Evolutionary conservation across 1,140 invertebrate genomes (phyloP), one percentile per base, ranked within the genome.

Genomic region (Drosophila tropicalis): DNA sequence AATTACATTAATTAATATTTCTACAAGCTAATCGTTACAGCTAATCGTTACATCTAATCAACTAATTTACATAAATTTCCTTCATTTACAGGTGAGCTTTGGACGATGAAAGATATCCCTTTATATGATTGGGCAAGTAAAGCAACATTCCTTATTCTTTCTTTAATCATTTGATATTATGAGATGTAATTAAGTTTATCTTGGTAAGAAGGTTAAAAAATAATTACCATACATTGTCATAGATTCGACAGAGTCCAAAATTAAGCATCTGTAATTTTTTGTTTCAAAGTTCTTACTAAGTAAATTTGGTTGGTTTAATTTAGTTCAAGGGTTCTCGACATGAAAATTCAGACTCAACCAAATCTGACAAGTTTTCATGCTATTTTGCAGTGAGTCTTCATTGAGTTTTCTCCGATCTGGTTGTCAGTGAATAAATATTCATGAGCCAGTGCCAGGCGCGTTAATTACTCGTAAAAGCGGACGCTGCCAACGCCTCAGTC

Each of bases 351-450:
- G 15, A 19, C 44, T 17, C 5, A 22, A 51, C n/a, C 44, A 51
- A 51, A 19, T 47, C 15, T 19, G 15, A 10, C 44, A 9, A 19
- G 5, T 36, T 58, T 17, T 10, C 4, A 15, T 58, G 9, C 34
- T 5, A 36, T 17, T 39, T n/a, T 36, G 9, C 29, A 13, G 56
- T 36, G 56, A 58, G 56, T 58, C 44, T 39, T 39, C 44, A 51
- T 51, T 47, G 44, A 47, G 44, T 47, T 47, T 47, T 47, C 10
- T 10, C 44, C 44, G 44, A 22, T 51, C 44, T 51, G 44, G 17
- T 56, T 34, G 67, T 3, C 22, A 60, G 36, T 39, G 12, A 61
- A 61, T 39, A 22, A 61, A 61, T 61, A 61, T 61, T 61, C 39
- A 61, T 61, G 39, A 61, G 19, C 58, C 22, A 17, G 32, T 36